Evolutionary conservation across 2,888 invertebrate genomes (phyloP), one percentile per base, ranked within the genome.

Genomic region (Baronia brevicornis): DNA sequence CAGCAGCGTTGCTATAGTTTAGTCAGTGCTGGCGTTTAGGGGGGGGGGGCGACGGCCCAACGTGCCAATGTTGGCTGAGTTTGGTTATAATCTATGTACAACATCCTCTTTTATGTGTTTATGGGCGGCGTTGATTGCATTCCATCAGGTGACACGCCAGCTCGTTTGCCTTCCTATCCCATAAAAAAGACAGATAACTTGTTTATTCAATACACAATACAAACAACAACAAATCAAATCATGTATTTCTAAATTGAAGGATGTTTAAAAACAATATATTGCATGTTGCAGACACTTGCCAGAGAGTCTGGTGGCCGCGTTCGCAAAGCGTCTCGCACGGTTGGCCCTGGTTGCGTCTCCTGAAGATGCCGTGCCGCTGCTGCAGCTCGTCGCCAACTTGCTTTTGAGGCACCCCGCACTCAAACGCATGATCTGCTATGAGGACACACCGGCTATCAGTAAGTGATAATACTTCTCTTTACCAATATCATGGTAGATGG

Each of bases 281-380:
- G 7, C 4, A 7, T 7, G 13, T 65, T 70, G 0, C 72, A 94
- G 94, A 1, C 96, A 98, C 82, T 82, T 98, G 40, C 96, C 98
- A 0, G 94, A 95, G 56, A 89, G 91, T 45, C 71, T 98, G 48
- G 95, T 97, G 4, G 97, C 97, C 0, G 95, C 97, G 2, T 98
- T 98, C 70, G 91, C 91, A 1, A 98, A 98, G 77, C 90, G 94
- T 20, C 70, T 97, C 41, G 90, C 95, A 0, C 88, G 97, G 3
- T 82, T 98, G 39, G 90, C 94, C 8, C 82, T 98, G 34, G 86
- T 91, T 11, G 96, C 97, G 3, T 92, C 94, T 2, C 89, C 94
- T 0, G 91, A 91, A 41, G 93, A 94, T 62, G 89, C 92, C 24
- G 78, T 89, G 3, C 89, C 91, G 6, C 88, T 96, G 43, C 85